Conservation (phyloP, 37 sponge, comb jelly and placozoan genomes). For the Tethya wilhelma region DNA sequence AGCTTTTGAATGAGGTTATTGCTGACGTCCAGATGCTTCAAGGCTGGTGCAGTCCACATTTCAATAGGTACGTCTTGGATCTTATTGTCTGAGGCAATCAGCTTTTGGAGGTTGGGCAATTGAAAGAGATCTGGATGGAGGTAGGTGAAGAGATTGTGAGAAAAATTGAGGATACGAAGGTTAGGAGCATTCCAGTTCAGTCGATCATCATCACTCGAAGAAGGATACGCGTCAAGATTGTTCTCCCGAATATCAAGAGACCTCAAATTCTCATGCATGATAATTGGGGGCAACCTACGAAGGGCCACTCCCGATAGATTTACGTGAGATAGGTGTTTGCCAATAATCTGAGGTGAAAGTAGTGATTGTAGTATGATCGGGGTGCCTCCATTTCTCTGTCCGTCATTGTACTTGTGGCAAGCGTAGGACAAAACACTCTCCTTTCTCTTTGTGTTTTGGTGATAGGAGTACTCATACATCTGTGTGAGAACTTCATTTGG, state of each 20-base stretch:
- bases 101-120: slow-evolving; percentile 26
- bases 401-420: background rate
- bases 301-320: slow-evolving; percentile 36
- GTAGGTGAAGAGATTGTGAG: slow-evolving; percentile 37
- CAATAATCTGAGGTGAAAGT: background rate
- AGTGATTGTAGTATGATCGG: background rate
- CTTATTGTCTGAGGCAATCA: slow-evolving; percentile 39
- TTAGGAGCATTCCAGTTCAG: slow-evolving; percentile 16
- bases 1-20: slow-evolving; percentile 36
- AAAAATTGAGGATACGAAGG: slow-evolving; percentile 32
- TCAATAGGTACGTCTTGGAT: slow-evolving; percentile 37
- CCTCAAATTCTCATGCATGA: slow-evolving; percentile 41
- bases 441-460: background rate
- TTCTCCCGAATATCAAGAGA: slow-evolving; percentile 49
- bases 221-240: slow-evolving; percentile 31
- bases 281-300: slow-evolving; percentile 19
- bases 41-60: slow-evolving; percentile 58
- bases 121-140: slow-evolving; percentile 51
- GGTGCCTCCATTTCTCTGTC: background rate
- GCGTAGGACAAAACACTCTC: slow-evolving; percentile 21
- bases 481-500: background rate
- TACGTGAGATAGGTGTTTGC: slow-evolving; percentile 17
- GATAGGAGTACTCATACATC: slow-evolving; percentile 26
- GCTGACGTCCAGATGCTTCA: slow-evolving; percentile 34
- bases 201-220: background rate